Base-by-base conservation (phyloP, 1,140 invertebrate genomes). In the Rhyzopertha dominica region DNA sequence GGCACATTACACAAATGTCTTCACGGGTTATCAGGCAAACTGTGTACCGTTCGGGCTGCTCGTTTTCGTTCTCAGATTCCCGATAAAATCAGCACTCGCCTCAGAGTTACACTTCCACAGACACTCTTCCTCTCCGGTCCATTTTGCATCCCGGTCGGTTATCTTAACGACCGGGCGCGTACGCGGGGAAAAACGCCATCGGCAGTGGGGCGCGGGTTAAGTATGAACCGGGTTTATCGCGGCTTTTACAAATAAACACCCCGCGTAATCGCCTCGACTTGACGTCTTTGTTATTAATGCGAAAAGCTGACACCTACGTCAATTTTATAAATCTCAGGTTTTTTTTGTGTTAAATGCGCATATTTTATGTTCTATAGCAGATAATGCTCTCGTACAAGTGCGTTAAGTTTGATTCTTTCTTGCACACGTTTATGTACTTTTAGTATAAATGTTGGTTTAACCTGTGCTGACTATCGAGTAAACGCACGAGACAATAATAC, bases 71-170 rank as follows among this genome's bases (percentile, higher is more conserved):
- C 42, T 16, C 14, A 10, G 14, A 24, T 25, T 34, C 29, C 8
- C 42, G 42, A 44, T 44, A 44, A 36, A 35, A 44, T 44, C 42
- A 36, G 42, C 14, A 14, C 16, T n/a, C 14, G 9, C n/a, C n/a
- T n/a, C n/a, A n/a, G 38, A 14, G 16, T 41, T 41, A 43, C 23
- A 43, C 40, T 31, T 43, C 14, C 23, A 32, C 28, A n/a, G 38
- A 43, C 22, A 32, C 35, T 37, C 43, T 42, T 42, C 12, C 18
- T 18, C n/a, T 24, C 32, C 26, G 43, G 40, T 49, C 30, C 47
- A 49, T 43, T 49, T 43, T 43, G 35, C 41, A 49, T 43, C 47
- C 40, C 23, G 41, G 13, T 36, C 25, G 20, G 47, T 49, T 49
- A 49, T 49, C 47, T 49, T 43, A 37, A 49, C 35, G 32, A 43